Percentiles rank a stretch among this genome's conserved stretches.
Evolutionary conservation across 1,140 invertebrate genomes (phyloP).

Genomic region (Pachyrhynchus sulphureomaculatus): DNA sequence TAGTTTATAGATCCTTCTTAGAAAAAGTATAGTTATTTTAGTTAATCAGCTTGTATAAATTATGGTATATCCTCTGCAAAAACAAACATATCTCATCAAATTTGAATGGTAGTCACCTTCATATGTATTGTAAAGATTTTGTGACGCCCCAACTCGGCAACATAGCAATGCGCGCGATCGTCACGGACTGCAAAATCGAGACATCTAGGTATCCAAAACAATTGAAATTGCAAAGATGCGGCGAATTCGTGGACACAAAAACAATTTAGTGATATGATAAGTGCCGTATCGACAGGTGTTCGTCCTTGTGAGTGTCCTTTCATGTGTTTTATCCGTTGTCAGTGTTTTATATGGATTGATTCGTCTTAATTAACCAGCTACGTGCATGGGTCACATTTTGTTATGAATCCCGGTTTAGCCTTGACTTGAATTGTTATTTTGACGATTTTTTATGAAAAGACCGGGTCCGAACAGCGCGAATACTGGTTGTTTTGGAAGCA

Average conservation of each 20-base stretch:
- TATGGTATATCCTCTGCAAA: too few relatives aligned
- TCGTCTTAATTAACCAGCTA: not conserved
- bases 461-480: not conserved
- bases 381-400: conserved; percentile 26
- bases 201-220: conserved; percentile 46
- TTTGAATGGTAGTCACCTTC: too few relatives aligned
- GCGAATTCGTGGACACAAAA: conserved; percentile 28
- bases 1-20: too few relatives aligned
- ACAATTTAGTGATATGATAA: conserved; percentile 27
- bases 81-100: too few relatives aligned
- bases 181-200: conserved; percentile 34
- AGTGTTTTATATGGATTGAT: not conserved
- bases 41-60: too few relatives aligned
- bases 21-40: too few relatives aligned
- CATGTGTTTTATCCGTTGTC: not conserved
- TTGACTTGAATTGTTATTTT: conserved; percentile 31
- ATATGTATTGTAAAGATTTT: not conserved
- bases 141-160: conserved; percentile 8
- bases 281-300: conserved; percentile 8
- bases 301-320: conserved; percentile 20
- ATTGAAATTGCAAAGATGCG: conserved; percentile 40
- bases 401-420: conserved; percentile 31
- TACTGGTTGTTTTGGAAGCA: not conserved
- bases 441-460: conserved; percentile 11
- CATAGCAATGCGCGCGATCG: conserved; percentile 25